These are phyloP conservation scores for Leucophenga maculata DNA, from an alignment of 2,888 invertebrate genomes.

Conservation along the genomic window DNA sequence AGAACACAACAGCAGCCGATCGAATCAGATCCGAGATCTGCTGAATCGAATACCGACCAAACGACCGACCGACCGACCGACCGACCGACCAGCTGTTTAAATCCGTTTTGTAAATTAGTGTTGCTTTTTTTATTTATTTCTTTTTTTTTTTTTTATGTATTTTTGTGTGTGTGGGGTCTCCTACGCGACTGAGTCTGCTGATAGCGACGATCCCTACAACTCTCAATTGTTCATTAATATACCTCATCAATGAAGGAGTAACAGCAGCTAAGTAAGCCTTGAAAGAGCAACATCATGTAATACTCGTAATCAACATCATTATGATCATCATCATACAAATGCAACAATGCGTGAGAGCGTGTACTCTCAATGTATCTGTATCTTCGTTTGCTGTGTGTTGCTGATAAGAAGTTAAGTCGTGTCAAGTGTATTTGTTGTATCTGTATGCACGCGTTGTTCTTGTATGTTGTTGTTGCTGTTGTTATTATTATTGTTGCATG, in stretches of 20 bases:
- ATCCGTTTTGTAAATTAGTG: slow-evolving; percentile 46
- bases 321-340: no score
- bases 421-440: slow-evolving; percentile 8
- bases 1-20: slow-evolving; percentile 26
- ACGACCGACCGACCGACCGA: slow-evolving; percentile 51
- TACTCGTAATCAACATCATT: no score
- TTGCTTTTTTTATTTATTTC: neutral
- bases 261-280: neutral
- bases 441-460: neutral
- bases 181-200: neutral
- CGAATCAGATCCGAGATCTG: no score
- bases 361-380: neutral
- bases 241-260: neutral
- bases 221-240: neutral
- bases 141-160: neutral
- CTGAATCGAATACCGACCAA: no score
- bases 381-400: neutral
- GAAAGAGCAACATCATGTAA: no score
- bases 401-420: slow-evolving; percentile 15
- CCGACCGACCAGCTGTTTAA: slow-evolving; percentile 56
- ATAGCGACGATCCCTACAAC: neutral
- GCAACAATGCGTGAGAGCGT: no score
- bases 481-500: neutral
- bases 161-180: slow-evolving; percentile 30
- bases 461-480: no score